These are phyloP conservation scores for Amphiprion ocellaris DNA, from an alignment of 2,113 vertebrate species.

Conservation along the genomic window DNA sequence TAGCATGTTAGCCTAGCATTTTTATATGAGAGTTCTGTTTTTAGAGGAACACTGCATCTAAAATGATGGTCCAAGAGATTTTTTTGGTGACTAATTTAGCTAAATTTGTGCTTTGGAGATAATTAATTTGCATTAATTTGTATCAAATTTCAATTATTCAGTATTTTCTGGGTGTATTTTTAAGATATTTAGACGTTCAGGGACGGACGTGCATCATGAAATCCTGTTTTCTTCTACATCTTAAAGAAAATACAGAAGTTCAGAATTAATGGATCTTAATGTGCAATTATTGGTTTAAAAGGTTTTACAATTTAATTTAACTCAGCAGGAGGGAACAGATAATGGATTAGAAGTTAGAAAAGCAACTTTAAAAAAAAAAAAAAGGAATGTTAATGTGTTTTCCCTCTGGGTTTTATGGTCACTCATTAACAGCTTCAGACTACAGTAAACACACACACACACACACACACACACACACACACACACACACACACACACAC, in stretches of 20 bases:
- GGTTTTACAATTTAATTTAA: not conserved
- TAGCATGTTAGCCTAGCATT: too few species aligned
- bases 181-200: too few species aligned
- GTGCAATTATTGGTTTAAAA: not conserved
- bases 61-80: too few species aligned
- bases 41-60: too few species aligned
- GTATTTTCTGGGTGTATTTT: too few species aligned
- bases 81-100: too few species aligned
- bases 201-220: too few species aligned
- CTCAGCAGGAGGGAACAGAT: not conserved
- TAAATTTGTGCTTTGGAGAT: too few species aligned
- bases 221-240: not conserved
- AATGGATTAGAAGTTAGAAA: slow-evolving; percentile 24
- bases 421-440: slow-evolving; percentile 59
- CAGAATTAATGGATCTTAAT: not conserved
- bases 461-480: slow-evolving; percentile 12
- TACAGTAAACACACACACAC: slow-evolving; percentile 13
- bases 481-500: not conserved
- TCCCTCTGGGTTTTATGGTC: slow-evolving; percentile 57
- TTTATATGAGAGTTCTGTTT: too few species aligned
- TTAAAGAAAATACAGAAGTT: not conserved
- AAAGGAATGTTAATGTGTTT: slow-evolving; percentile 60
- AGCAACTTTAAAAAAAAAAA: slow-evolving; percentile 16
- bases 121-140: too few species aligned
- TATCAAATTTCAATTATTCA: too few species aligned